phyloP scores from a whole-genome alignment of 2,797 vertebrate species.

The Pachyuromys duprasi region DNA sequence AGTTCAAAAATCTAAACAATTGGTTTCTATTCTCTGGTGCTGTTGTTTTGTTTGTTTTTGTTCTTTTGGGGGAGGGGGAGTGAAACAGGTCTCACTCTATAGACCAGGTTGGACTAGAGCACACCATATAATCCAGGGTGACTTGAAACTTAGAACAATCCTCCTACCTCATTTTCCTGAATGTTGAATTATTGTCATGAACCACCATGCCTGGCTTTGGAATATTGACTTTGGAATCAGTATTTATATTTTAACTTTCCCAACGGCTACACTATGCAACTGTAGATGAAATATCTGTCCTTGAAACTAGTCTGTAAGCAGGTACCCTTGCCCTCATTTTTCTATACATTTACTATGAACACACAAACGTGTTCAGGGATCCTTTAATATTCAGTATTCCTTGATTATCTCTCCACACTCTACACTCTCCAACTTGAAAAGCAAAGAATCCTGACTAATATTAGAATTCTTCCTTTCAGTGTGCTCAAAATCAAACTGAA shows the following conservation, averaged over 20 bases:
- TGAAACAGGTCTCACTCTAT: neutral
- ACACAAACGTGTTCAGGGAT: neutral
- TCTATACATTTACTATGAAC: neutral
- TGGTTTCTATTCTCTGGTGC: neutral
- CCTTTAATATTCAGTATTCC: neutral
- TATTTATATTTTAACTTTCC: slow-evolving; percentile 47
- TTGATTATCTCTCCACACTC: neutral
- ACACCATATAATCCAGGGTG: neutral
- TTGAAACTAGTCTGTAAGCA: neutral
- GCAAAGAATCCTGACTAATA: neutral
- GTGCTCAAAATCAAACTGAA: slow-evolving; percentile 41
- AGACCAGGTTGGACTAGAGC: neutral
- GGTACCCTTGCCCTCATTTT: neutral
- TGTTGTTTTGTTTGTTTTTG: neutral
- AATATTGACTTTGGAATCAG: neutral
- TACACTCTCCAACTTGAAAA: neutral
- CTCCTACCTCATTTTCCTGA: neutral
- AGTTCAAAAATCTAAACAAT: slow-evolving; percentile 31
- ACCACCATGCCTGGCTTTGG: neutral
- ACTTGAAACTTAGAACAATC: neutral
- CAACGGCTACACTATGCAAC: neutral
- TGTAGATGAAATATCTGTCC: neutral
- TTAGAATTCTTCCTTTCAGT: neutral
- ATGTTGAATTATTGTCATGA: neutral
- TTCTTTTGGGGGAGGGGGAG: neutral